Conservation (phyloP, 2,797 vertebrate species). For the Esox lucius region DNA sequence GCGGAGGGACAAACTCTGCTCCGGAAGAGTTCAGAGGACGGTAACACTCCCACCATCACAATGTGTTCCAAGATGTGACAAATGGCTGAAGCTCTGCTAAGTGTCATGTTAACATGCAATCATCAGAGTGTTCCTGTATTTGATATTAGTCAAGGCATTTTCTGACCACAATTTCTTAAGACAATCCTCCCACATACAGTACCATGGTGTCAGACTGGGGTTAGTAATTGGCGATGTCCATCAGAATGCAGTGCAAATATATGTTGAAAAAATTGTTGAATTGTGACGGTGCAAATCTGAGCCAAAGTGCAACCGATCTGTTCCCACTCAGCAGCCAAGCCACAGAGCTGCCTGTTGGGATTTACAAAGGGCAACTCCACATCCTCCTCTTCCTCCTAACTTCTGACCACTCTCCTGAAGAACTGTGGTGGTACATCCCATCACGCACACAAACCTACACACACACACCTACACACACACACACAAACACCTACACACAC, state of each 20-base stretch:
- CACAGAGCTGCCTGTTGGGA: background rate
- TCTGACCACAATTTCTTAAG: conserved; percentile 33
- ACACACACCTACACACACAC: conserved; percentile 16
- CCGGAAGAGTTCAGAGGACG: background rate
- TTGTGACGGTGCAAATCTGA: background rate
- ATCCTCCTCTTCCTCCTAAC: background rate
- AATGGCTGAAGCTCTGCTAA: background rate
- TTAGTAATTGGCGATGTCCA: conserved; percentile 32
- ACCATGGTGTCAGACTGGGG: conserved; percentile 25
- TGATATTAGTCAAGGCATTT: conserved; percentile 44
- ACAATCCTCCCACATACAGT: conserved; percentile 42
- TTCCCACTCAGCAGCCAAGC: background rate
- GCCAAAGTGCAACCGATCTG: background rate
- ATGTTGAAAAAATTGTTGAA: background rate
- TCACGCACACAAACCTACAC: conserved; percentile 14
- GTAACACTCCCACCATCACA: background rate
- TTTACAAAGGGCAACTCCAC: background rate
- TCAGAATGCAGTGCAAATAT: conserved; percentile 14
- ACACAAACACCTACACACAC: background rate
- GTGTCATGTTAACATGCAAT: background rate
- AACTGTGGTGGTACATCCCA: conserved; percentile 22
- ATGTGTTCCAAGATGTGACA: conserved; percentile 5
- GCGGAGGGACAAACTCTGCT: background rate
- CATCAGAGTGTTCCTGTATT: conserved; percentile 26
- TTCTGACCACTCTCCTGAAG: background rate